Evolutionary conservation across 92 coral and sea anemone species (phyloP), one percentile per base, ranked within the genome.

Genomic region (Parazoanthus darwini): DNA sequence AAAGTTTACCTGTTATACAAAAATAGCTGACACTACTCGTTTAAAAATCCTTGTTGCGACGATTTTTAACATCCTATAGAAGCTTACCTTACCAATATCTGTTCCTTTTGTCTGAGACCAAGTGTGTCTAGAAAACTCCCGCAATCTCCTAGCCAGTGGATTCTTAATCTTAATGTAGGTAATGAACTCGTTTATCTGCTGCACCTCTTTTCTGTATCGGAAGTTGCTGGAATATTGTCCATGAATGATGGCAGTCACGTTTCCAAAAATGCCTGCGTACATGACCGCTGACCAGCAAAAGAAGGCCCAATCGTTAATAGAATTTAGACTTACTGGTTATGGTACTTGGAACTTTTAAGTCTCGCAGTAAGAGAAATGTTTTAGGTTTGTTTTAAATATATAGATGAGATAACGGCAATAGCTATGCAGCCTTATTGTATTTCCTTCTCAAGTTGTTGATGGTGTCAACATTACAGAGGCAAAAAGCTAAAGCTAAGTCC

Each of bases 71-170:
- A 54, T 14, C 18, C 9, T 48, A 10, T 48, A 48, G 8, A 7
- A 48, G 51, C 51, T 23, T 91, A 97, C 99, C 97, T 93, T 97
- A 18, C 90, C 88, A 96, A 96, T 97, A 39, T 96, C 98, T 48
- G 98, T 95, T 71, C 99, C 99, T 79, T 97, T 97, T 2, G 99
- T 97, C 70, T 97, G 99, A 9, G 99, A 95, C 99, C 99, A 97
- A 46, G 98, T 95, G 82, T 97, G 99, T 38, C 99, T 93, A 3
- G 99, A 94, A 83, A 94, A 97, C 82, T 97, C 99, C 88, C 98
- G 91, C 80, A 97, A 90, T 86, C 98, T 91, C 37, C 98, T 92
- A 46, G 99, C 97, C 85, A 97, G 95, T 74, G 99, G 99, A 86
- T 93, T 96, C 86, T 93, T 91, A 29, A 97, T 91, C 92, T 94